A percentile compares a stretch with the other conserved stretches of the same genome.
Evolutionary conservation across 2,113 vertebrate genomes (phyloP).

Genomic region (Anhinga rufa): DNA sequence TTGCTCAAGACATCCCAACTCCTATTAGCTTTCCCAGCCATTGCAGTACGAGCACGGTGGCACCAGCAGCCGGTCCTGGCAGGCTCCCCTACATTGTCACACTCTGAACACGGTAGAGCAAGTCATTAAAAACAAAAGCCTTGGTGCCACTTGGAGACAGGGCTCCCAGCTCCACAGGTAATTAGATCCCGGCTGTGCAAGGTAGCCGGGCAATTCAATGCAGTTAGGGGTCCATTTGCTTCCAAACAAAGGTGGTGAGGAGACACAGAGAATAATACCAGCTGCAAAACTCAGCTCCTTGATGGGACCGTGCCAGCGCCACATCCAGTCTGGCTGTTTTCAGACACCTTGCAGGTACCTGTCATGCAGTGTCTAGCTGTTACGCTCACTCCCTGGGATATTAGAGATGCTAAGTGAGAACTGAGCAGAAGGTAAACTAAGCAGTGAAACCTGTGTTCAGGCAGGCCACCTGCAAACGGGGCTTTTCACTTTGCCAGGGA

Average conservation of each 20-base stretch:
- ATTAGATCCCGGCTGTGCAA: slow-evolving; percentile 37
- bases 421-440: background rate
- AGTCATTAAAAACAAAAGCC: slow-evolving; percentile 52
- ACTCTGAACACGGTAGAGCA: background rate
- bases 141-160: background rate
- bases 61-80: background rate
- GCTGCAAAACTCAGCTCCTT: background rate
- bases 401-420: background rate
- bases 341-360: background rate
- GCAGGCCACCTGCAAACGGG: background rate
- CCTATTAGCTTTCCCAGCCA: background rate
- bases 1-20: background rate
- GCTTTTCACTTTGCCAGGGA: background rate
- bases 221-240: slow-evolving; percentile 23
- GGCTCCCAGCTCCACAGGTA: slow-evolving; percentile 38
- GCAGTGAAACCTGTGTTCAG: background rate
- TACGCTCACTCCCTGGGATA: background rate
- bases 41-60: background rate
- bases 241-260: slow-evolving; percentile 7
- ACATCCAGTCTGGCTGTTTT: background rate
- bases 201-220: slow-evolving; percentile 40
- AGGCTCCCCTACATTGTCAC: slow-evolving; percentile 16
- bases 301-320: background rate
- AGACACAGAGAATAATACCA: background rate
- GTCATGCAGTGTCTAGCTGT: background rate